Evolutionary conservation across 2,888 invertebrate genomes (phyloP).

Genomic region (Drosophila eohydei): DNA sequence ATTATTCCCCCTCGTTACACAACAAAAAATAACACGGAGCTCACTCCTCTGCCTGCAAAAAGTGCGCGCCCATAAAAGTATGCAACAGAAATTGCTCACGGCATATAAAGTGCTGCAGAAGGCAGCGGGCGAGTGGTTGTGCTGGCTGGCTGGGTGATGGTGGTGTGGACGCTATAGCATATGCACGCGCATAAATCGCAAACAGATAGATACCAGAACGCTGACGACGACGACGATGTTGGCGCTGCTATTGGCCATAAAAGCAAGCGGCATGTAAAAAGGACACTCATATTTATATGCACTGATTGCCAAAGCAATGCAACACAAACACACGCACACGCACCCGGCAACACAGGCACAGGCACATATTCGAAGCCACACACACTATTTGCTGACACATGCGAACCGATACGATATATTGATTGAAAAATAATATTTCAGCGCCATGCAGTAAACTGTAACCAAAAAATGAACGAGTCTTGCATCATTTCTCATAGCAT

Average conservation of each 20-base stretch:
- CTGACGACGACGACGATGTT: slow-evolving; percentile 38
- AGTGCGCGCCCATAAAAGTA: slow-evolving; percentile 73
- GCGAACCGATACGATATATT: slow-evolving; percentile 46
- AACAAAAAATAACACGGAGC: slow-evolving; percentile 58
- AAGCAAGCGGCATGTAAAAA: slow-evolving; percentile 76
- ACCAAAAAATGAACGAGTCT: slow-evolving; percentile 2
- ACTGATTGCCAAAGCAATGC: slow-evolving; percentile 80
- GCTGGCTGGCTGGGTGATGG: neutral
- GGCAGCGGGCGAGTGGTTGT: neutral
- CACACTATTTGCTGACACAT: slow-evolving; percentile 24
- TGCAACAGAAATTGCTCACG: slow-evolving; percentile 78
- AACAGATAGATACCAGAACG: slow-evolving; percentile 60
- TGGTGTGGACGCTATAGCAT: slow-evolving; percentile 43
- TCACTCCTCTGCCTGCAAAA: slow-evolving; percentile 46
- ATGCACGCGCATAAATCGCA: slow-evolving; percentile 75
- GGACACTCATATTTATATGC: slow-evolving; percentile 79
- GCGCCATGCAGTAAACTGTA: slow-evolving; percentile 29
- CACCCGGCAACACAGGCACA: slow-evolving; percentile 2
- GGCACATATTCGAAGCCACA: neutral
- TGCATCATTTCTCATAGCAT: slow-evolving; percentile 34
- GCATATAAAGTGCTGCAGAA: slow-evolving; percentile 71
- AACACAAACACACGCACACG: slow-evolving; percentile 51
- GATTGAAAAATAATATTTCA: slow-evolving; percentile 78
- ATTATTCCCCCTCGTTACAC: slow-evolving; percentile 81
- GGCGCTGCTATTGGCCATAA: slow-evolving; percentile 59